Base-by-base conservation (phyloP, 2,888 invertebrate genomes). In the Isoperla grammatica region DNA sequence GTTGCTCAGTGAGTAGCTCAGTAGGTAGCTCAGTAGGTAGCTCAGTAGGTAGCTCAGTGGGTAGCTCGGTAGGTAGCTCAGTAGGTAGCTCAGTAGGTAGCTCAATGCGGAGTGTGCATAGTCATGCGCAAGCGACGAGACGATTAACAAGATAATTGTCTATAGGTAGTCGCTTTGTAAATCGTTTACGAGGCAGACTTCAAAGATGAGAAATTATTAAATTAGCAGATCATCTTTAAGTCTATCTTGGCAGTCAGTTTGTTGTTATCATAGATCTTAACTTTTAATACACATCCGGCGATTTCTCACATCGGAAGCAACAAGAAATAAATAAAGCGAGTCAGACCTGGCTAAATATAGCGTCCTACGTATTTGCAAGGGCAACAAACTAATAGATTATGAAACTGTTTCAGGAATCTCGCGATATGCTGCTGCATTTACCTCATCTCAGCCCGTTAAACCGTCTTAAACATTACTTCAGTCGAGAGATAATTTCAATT, bases 331-430 rank as follows among this genome's bases (percentile, higher is more conserved):
- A 23, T 49, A 15, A 22, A 22, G 13, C 46, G 20, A 22, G 9
- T n/a, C 8, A 1, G 4, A 46, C n/a, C 22, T 6, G 49, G 15
- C 29, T 49, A 49, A 49, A 49, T 29, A 49, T 49, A 49, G 29
- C 49, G 29, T 40, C 40, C 40, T 15, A 22, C 49, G 29, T n/a
- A 49, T 49, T 49, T 29, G 23, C 22, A 49, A 49, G 40, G 49
- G 29, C 49, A 49, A 49, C 49, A 49, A 49, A 49, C 35, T 49
- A 49, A 49, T 49, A 49, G 13, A 40, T 40, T 4, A 8, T 29
- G 8, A 29, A 29, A 29, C 29, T 29, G 29, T 29, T 29, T n/a
- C n/a, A n/a, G 8, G 29, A 29, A 29, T 29, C 29, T n/a, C 29
- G 29, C 40, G 15, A 15, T n/a, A n/a, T 12, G 40, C n/a, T 40